Conservation (phyloP, 2,797 vertebrate species). For the Eptatretus atami region DNA sequence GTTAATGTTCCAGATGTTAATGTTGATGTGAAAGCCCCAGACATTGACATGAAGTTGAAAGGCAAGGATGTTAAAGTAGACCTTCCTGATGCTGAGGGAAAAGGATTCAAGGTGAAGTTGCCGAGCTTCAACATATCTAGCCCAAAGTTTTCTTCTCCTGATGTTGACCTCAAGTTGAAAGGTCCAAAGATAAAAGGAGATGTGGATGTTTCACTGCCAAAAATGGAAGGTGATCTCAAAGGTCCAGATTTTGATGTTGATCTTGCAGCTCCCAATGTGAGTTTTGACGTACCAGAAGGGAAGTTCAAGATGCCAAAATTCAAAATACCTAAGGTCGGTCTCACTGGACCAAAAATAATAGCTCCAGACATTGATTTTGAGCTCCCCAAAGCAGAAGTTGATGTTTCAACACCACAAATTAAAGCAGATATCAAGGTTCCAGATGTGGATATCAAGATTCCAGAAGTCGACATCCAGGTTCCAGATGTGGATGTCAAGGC, state of each 20-base stretch:
- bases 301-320: constrained; percentile 14
- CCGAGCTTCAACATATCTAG: constrained; percentile 11
- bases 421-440: constrained; percentile 9
- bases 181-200: constrained; percentile 11
- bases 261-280: constrained; percentile 9
- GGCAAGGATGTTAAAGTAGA: constrained; percentile 6
- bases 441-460: constrained; percentile 10
- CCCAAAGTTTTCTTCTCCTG: constrained; percentile 11
- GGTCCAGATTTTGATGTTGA: constrained; percentile 8
- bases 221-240: constrained; percentile 12
- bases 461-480: constrained; percentile 8
- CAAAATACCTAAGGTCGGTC: constrained; percentile 19
- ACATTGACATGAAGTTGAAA: constrained; percentile 10
- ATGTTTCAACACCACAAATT: constrained; percentile 9
- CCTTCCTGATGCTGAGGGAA: constrained; percentile 11
- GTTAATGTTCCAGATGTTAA: constrained; percentile 11
- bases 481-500: constrained; percentile 9
- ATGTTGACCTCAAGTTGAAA: constrained; percentile 12
- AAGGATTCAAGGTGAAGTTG: constrained; percentile 10
- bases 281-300: constrained; percentile 12
- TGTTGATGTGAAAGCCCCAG: constrained; percentile 10
- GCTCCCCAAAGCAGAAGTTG: constrained; percentile 8
- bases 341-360: constrained; percentile 17
- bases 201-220: constrained; percentile 10
- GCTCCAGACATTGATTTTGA: constrained; percentile 11